phyloP scores from a whole-genome alignment of 2,888 invertebrate species.

The Drosophila phalerata region DNA sequence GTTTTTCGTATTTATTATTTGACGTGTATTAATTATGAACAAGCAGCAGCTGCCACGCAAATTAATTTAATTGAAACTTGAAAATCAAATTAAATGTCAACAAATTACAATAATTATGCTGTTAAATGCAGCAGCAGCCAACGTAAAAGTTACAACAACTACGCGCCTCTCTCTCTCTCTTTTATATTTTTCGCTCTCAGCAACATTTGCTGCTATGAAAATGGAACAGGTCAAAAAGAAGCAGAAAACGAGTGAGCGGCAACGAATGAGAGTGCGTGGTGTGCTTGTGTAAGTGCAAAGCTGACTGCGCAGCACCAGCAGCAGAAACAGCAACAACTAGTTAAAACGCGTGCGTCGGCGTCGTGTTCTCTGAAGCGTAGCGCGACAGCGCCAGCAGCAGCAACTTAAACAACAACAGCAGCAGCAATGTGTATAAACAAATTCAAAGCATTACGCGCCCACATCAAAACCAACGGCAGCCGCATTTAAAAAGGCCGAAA shows the following conservation, averaged over 20 bases:
- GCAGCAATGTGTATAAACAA: slow-evolving; percentile 69
- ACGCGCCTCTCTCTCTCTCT: background rate
- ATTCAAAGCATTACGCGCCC: slow-evolving; percentile 71
- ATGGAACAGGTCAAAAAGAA: slow-evolving; percentile 46
- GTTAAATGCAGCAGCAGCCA: slow-evolving; percentile 61
- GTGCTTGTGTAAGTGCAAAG: slow-evolving; percentile 44
- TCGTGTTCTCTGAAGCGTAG: slow-evolving; percentile 70
- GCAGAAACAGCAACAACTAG: slow-evolving; percentile 24
- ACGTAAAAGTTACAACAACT: slow-evolving; percentile 10
- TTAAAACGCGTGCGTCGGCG: slow-evolving; percentile 53
- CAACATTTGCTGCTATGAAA: slow-evolving; percentile 51
- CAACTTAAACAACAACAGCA: slow-evolving; percentile 34
- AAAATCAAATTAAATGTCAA: slow-evolving; percentile 81
- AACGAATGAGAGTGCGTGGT: slow-evolving; percentile 48
- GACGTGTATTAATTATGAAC: slow-evolving; percentile 76
- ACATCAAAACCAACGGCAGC: slow-evolving; percentile 64
- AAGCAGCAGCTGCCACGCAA: slow-evolving; percentile 69
- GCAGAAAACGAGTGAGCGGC: slow-evolving; percentile 1
- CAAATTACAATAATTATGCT: slow-evolving; percentile 76
- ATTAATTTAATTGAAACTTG: slow-evolving; percentile 76
- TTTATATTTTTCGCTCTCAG: slow-evolving; percentile 32
- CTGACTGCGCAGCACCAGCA: slow-evolving; percentile 49
- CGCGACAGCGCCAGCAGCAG: slow-evolving; percentile 42
- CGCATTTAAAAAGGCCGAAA: slow-evolving; percentile 64
- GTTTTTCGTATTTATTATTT: slow-evolving; percentile 37